phyloP scores from a whole-genome alignment of 2,113 vertebrate species.

The Albula glossodonta region DNA sequence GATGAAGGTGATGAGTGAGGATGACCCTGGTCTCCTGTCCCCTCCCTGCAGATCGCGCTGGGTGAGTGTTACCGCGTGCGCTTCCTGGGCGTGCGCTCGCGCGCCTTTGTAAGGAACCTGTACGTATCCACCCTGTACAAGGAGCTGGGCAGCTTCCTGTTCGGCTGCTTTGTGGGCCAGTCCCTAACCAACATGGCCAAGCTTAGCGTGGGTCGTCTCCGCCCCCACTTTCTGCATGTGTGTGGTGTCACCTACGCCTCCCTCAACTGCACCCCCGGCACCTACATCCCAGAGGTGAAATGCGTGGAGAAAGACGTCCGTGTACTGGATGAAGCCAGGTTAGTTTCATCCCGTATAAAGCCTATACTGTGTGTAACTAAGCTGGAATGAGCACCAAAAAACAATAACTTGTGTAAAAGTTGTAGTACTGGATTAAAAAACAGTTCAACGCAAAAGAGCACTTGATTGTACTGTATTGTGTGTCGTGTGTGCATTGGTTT shows the following conservation, averaged over 20 bases:
- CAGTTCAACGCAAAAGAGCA: not conserved
- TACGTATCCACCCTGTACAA: constrained; percentile 74
- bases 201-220: constrained; percentile 71
- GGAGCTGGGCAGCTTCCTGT: constrained; percentile 80
- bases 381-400: too few species aligned
- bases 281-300: constrained; percentile 54
- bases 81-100: constrained; percentile 51
- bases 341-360: constrained; percentile 3
- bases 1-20: not conserved
- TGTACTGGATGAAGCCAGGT: constrained; percentile 69
- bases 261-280: constrained; percentile 56
- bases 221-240: constrained; percentile 71
- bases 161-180: constrained; percentile 74
- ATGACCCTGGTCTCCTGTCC: not conserved
- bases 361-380: too few species aligned
- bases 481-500: too few species aligned
- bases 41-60: constrained; percentile 62
- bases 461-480: not conserved
- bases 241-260: constrained; percentile 67
- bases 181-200: constrained; percentile 79
- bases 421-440: not conserved
- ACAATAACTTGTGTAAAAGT: not conserved
- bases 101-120: constrained; percentile 59
- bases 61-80: constrained; percentile 69
- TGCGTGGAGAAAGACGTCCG: constrained; percentile 51